Base-by-base conservation (phyloP, 2,113 vertebrate genomes). In the Piprites chloris region DNA sequence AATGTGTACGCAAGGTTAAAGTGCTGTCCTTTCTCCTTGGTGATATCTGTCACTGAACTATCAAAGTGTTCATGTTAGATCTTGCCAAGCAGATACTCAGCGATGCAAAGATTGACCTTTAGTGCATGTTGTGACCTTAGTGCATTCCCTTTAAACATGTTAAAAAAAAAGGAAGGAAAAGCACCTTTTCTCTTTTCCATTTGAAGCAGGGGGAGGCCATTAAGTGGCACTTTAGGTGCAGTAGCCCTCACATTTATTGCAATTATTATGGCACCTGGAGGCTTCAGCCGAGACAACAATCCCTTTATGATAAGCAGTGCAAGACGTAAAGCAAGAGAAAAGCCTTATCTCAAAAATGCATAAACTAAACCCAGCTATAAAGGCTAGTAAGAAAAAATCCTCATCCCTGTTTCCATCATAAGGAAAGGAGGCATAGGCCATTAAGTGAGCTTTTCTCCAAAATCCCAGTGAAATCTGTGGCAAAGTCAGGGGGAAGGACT, bases 1-100 rank as follows among this genome's bases (percentile, higher is more conserved):
- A 50, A 10, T 58, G 81, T 93, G 85, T 87, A 33, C 88, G 83
- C 80, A 91, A 96, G 79, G 80, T 91, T 94, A 96, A 94, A 96
- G 92, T 14, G 63, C 81, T 78, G 77, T 86, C 92, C 91, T 84
- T 92, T 76, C 87, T 90, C 94, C 82, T 78, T 50, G 65, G 69
- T 81, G 68, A 65, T 68, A 81, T 84, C 85, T 93, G 85, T 93
- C 94, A 97, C 81, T 72, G 85, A 90, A 67, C 93, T 92, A 93
- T 93, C 95, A 91, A 83, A 94, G 84, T 42, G 59, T 15, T 50
- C 11, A 6, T 2, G n/a, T 69, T 75, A 67, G 74, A 66, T 79
- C 84, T 95, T 90, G 76, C 72, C 94, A 39, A 83, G 89, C 24
- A 85, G 39, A 85, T 18, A 50, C 75, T 61, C 87, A 56, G 87